These are phyloP conservation scores for Ceratitis capitata DNA, from an alignment of 1,140 invertebrate species.

Conservation along the genomic window DNA sequence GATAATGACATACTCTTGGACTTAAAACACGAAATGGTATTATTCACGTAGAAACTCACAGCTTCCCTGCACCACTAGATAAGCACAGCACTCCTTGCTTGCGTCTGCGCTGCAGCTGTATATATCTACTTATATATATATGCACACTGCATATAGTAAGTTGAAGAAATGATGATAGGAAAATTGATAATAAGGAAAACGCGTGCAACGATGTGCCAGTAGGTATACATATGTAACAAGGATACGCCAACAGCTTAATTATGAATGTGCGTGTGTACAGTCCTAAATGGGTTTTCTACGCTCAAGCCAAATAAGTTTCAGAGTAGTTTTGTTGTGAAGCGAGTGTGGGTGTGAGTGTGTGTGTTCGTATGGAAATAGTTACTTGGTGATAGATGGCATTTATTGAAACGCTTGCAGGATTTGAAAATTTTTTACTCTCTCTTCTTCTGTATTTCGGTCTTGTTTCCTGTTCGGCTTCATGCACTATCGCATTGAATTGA, in stretches of 20 bases:
- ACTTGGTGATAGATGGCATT: conserved; percentile 25
- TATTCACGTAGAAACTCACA: conserved; percentile 12
- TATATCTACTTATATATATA: no score
- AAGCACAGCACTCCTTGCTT: neutral
- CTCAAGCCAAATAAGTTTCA: conserved; percentile 18
- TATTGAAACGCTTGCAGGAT: neutral
- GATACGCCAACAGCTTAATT: conserved; percentile 32
- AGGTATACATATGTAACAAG: no score
- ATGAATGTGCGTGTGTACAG: conserved; percentile 2
- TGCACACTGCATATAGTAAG: neutral
- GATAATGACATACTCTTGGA: neutral
- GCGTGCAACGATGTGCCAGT: no score
- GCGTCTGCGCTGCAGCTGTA: neutral
- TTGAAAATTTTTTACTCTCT: neutral
- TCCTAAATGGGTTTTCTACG: no score
- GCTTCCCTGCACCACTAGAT: no score
- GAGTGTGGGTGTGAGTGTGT: neutral
- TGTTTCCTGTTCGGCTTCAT: no score
- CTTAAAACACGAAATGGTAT: neutral
- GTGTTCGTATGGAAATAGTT: neutral
- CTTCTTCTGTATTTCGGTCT: no score
- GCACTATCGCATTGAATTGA: neutral
- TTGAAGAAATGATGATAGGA: neutral
- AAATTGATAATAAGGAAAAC: no score
- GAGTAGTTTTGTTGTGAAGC: no score